A percentile compares a stretch with the other conserved stretches of the same genome.
These are phyloP conservation scores for Drosophila aff. DNA, from an alignment of 1,140 invertebrate species.

Conservation along the genomic window DNA sequence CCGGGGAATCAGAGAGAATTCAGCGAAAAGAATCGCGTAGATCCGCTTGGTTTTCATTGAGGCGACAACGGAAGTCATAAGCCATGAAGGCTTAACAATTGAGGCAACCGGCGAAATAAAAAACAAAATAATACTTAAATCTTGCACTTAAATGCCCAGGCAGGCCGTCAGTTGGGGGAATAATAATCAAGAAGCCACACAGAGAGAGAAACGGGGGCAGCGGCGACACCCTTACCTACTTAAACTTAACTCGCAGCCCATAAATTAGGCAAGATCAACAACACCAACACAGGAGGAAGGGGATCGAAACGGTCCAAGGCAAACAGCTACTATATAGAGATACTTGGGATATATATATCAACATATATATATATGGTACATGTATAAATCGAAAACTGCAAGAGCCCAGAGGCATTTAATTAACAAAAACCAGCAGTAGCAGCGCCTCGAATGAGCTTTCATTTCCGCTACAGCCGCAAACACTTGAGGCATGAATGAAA, in stretches of 20 bases:
- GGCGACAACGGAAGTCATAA: slow-evolving; percentile 69
- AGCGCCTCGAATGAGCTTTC: slow-evolving; percentile 64
- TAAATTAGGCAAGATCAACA: slow-evolving; percentile 63
- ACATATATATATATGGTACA: slow-evolving; percentile 5
- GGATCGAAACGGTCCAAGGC: slow-evolving; percentile 26
- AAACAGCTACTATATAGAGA: slow-evolving; percentile 39
- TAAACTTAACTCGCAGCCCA: slow-evolving; percentile 51
- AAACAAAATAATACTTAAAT: slow-evolving; percentile 60
- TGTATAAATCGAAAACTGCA: slow-evolving; percentile 56
- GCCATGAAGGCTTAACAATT: slow-evolving; percentile 64
- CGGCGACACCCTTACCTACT: slow-evolving; percentile 29
- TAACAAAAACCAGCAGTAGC: slow-evolving; percentile 68
- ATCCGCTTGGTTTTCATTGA: slow-evolving; percentile 21
- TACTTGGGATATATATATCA: not conserved
- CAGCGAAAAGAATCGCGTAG: slow-evolving; percentile 16
- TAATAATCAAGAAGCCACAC: slow-evolving; percentile 7
- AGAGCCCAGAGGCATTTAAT: slow-evolving; percentile 69
- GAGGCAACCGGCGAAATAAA: slow-evolving; percentile 29
- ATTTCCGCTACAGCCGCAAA: slow-evolving; percentile 69
- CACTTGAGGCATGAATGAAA: slow-evolving; percentile 74
- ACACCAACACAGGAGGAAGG: not conserved
- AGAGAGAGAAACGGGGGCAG: not conserved
- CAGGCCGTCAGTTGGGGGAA: slow-evolving; percentile 21
- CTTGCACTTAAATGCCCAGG: slow-evolving; percentile 44
- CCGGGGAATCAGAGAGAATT: slow-evolving; percentile 2